A percentile compares a stretch with the other conserved stretches of the same genome.
These are phyloP conservation scores for Euspilapteryx auroguttella DNA, from an alignment of 2,888 invertebrate genomes.

Conservation along the genomic window DNA sequence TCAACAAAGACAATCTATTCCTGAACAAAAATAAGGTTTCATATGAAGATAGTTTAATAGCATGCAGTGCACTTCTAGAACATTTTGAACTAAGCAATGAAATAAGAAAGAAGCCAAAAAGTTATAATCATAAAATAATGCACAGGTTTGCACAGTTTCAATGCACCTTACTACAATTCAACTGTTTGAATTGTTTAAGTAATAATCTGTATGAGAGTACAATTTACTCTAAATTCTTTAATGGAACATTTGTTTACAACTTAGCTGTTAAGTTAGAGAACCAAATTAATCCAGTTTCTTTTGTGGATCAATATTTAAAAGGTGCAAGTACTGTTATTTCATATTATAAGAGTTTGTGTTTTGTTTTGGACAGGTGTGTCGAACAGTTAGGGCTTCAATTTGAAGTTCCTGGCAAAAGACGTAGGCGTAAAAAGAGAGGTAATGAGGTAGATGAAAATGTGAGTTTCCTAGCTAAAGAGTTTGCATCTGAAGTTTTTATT, in stretches of 20 bases:
- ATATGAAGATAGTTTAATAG: constrained; percentile 59
- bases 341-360: constrained; percentile 33
- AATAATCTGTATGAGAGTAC: constrained; percentile 59
- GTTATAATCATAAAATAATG: constrained; percentile 57
- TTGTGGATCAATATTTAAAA: constrained; percentile 50
- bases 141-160: constrained; percentile 71
- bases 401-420: constrained; percentile 15
- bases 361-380: constrained; percentile 17
- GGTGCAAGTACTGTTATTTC: constrained; percentile 28
- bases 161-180: constrained; percentile 59
- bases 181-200: constrained; percentile 67
- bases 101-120: constrained; percentile 50
- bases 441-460: constrained; percentile 17
- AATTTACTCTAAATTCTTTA: constrained; percentile 65
- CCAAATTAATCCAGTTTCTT: constrained; percentile 52
- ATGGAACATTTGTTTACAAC: constrained; percentile 79
- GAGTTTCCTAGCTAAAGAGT: constrained; percentile 33
- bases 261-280: constrained; percentile 64
- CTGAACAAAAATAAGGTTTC: constrained; percentile 52
- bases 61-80: constrained; percentile 58
- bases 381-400: constrained; percentile 25
- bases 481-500: constrained; percentile 40
- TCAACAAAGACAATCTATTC: constrained; percentile 15
- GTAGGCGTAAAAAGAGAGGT: constrained; percentile 17
- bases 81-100: constrained; percentile 63